Evolutionary conservation across 2,797 vertebrate genomes (phyloP), one percentile per base, ranked within the genome.

Genomic region (Melanotaenia nigrans): DNA sequence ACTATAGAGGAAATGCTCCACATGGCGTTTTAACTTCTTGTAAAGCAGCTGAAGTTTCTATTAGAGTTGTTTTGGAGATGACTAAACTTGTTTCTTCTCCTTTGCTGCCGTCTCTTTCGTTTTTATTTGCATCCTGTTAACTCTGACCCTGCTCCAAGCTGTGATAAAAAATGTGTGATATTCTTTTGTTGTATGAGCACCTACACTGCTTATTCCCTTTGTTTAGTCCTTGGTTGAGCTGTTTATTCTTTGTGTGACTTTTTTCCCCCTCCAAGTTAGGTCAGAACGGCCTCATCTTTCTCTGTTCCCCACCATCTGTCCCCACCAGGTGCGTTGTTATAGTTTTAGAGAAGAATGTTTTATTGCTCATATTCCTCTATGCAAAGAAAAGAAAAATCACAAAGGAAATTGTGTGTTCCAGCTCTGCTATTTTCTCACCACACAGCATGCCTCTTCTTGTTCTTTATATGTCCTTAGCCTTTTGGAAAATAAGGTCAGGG

Each of bases 401-500:
- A 47, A 47, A 47, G 45, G n/a, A n/a, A 8, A 47, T 3, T 47
- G 20, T 9, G 42, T 45, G 45, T 6, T 55, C 25, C 24, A 16
- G 45, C 53, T 5, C 53, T 55, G 13, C 25, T 28, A 6, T 6
- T 45, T 45, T 45, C 53, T 25, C 25, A 0, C 5, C 14, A 8
- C 53, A 14, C 54, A 68, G 65, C 64, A 57, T 16, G 36, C 63
- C 51, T 58, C 53, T 40, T 40, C 9, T 67, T 70, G 22, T 73
- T 73, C 70, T 72, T 74, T 28, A 47, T 38, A 67, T 61, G 24
- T 69, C 56, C 62, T 65, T 35, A 55, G 35, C 51, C 18, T 68
- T 76, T 53, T 38, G 38, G 49, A 65, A 72, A 75, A 18, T 20
- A 68, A 65, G 58, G 70, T 83, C 74, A 82, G 36, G 74, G 61